These are phyloP conservation scores for Andrena praecox DNA, from an alignment of 2,888 invertebrate species.

Conservation along the genomic window DNA sequence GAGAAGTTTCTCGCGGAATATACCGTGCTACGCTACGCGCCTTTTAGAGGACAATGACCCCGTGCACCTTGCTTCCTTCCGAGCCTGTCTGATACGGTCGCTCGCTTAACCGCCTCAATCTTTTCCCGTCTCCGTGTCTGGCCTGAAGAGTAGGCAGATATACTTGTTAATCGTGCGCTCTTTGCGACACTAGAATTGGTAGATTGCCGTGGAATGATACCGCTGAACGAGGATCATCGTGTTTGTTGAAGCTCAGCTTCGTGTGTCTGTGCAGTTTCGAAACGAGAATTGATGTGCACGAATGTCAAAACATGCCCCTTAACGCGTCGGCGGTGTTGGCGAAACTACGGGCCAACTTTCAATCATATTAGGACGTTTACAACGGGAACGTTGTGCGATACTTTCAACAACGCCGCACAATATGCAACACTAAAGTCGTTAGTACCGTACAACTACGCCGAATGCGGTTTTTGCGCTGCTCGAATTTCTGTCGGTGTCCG, in stretches of 20 bases:
- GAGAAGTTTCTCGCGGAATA: constrained; percentile 34
- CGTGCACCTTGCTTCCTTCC: constrained; percentile 63
- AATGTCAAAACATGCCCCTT: not conserved
- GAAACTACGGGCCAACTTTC: not conserved
- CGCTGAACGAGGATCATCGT: not conserved
- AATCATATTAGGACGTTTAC: constrained; percentile 11
- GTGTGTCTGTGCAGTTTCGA: not conserved
- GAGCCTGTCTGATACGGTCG: constrained; percentile 54
- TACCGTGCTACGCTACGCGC: constrained; percentile 61
- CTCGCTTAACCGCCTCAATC: constrained; percentile 17
- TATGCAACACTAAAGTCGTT: constrained; percentile 25
- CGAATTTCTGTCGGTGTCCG: constrained; percentile 21
- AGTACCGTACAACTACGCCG: constrained; percentile 34
- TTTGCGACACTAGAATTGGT: not conserved
- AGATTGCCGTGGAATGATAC: not conserved
- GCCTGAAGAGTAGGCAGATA: not conserved
- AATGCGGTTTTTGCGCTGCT: constrained; percentile 53
- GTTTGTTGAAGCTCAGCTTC: not conserved
- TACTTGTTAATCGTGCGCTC: not conserved
- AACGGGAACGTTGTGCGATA: constrained; percentile 15
- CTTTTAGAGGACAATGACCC: constrained; percentile 72
- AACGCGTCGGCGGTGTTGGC: not conserved
- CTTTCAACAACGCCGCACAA: constrained; percentile 19
- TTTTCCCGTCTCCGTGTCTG: not conserved
- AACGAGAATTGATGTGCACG: not conserved